phyloP scores from a whole-genome alignment of 2,113 vertebrate species.

The Phodopus roborovskii region DNA sequence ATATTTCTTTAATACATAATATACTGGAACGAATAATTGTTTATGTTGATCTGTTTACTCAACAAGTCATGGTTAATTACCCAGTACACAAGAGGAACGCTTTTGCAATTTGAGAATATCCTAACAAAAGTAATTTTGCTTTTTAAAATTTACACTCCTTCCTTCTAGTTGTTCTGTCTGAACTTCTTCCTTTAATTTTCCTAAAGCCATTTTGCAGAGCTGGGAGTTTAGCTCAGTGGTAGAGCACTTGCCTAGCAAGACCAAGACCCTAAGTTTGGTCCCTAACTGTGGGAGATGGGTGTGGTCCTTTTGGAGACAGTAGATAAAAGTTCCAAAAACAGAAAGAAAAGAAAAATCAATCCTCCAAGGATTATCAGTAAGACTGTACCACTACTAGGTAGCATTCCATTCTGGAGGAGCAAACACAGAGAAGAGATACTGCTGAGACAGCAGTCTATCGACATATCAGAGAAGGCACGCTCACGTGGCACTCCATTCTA shows the following conservation, averaged over 20 bases:
- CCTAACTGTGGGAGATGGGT: not conserved
- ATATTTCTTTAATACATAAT: not conserved
- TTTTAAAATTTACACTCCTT: slow-evolving; percentile 25
- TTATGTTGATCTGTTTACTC: slow-evolving; percentile 4
- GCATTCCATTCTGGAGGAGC: not conserved
- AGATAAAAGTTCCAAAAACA: not conserved
- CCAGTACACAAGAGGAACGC: not conserved
- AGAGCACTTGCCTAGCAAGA: not conserved
- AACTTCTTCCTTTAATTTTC: slow-evolving; percentile 36
- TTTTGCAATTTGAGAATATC: not conserved
- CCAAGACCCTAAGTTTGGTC: not conserved
- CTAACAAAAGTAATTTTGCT: slow-evolving; percentile 2
- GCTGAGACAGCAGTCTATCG: not conserved
- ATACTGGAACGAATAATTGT: not conserved
- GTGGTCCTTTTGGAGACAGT: not conserved
- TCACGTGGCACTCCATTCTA: not conserved
- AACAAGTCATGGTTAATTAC: not conserved
- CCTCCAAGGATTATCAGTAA: not conserved
- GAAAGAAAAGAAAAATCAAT: not conserved
- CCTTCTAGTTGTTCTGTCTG: not conserved
- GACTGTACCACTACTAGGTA: not conserved
- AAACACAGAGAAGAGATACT: not conserved
- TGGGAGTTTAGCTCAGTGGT: not conserved
- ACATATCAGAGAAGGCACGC: not conserved
- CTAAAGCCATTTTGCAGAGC: not conserved